Conservation (phyloP, 1,140 invertebrate genomes). For the Drosophila seguyi region DNA sequence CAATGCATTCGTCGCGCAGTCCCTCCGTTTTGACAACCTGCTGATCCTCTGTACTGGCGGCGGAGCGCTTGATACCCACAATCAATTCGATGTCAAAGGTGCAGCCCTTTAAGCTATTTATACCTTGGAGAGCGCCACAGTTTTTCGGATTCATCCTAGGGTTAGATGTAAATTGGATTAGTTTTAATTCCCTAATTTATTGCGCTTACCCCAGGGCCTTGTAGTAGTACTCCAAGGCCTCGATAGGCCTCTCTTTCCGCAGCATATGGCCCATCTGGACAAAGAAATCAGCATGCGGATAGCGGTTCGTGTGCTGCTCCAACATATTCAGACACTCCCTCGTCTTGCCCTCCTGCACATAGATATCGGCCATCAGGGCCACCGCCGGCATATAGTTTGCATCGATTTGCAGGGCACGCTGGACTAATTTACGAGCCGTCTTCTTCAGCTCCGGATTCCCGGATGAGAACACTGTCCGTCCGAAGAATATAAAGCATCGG, state of each 20-base stretch:
- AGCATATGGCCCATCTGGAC: constrained; percentile 71
- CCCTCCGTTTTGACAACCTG: background rate
- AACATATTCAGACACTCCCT: constrained; percentile 63
- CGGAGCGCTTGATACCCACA: background rate
- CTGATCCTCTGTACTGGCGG: background rate
- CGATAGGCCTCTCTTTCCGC: constrained; percentile 51
- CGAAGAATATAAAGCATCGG: constrained; percentile 73
- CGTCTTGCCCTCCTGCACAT: constrained; percentile 55
- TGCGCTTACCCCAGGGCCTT: constrained; percentile 41
- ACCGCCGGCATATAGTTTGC: constrained; percentile 71
- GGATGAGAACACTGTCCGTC: constrained; percentile 53
- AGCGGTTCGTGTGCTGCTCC: constrained; percentile 60
- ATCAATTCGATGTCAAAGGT: background rate
- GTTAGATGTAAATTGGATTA: background rate
- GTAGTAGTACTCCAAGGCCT: constrained; percentile 74
- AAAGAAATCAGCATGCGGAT: constrained; percentile 66
- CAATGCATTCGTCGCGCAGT: background rate
- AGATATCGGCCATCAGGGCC: constrained; percentile 63
- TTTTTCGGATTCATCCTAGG: constrained; percentile 67
- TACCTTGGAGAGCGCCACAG: constrained; percentile 60
- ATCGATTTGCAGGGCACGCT: constrained; percentile 73
- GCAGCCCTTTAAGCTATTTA: constrained; percentile 54
- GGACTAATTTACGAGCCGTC: constrained; percentile 64
- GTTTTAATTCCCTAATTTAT: background rate
- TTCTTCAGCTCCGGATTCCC: constrained; percentile 42